Base-by-base conservation (phyloP, 2,888 invertebrate genomes). In the Omphaloscelis lunosa region DNA sequence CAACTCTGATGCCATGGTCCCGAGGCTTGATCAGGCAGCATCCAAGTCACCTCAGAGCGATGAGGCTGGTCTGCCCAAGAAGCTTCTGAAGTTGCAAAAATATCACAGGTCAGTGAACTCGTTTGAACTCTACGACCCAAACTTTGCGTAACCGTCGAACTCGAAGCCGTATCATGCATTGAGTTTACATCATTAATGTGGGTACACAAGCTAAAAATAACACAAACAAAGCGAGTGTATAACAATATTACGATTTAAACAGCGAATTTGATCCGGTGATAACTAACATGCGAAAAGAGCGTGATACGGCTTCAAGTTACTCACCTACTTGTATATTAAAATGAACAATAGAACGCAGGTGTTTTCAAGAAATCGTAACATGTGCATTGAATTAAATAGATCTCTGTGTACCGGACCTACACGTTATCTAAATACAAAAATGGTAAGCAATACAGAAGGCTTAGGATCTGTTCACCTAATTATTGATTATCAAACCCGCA, bases 1-100 rank as follows among this genome's bases (percentile, higher is more conserved):
- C 23, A 97, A 97, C 91, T 97, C 97, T 72, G 97, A 97, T 90
- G 97, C 97, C 39, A 97, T 97, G 95, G 95, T 95, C 23, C 96
- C 97, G 0, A 94, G 97, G 74, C 93, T 97, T 70, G 96, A 97
- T 82, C 96, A 95, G 85, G 89, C 93, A 23, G 89, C 91, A 23
- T 90, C 91, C 73, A 95, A 94, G 83, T 88, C 92, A 23, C 92
- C 92, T 17, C 93, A 93, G 83, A 92, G 82, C 72, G 97, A 97
- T 53, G 97, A 97, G 79, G 86, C 90, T 56, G 94, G 93, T 78
- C 88, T 92, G n/a, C 94, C 95, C 11, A 96, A 95, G 93, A 97
- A 95, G 90, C 92, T 97, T 85, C 91, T 97, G 90, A 96, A 95
- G 92, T 93, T 97, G 95, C 97, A 97, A 92, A 97, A 97, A 95